phyloP scores from a whole-genome alignment of 2,888 invertebrate species.

The Crocallis elinguaria region DNA sequence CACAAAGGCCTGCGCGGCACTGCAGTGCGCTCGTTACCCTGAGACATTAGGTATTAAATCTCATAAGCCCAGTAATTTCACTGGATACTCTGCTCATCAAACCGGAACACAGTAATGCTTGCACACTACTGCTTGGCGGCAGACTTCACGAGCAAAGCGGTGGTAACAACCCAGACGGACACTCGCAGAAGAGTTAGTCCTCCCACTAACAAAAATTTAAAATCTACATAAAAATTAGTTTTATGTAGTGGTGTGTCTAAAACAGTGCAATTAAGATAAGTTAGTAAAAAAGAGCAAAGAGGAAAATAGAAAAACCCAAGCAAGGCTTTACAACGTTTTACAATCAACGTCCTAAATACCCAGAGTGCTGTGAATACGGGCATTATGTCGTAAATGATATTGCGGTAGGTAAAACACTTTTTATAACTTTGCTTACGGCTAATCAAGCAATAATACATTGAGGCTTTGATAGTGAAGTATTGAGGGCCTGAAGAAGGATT shows the following conservation, averaged over 20 bases:
- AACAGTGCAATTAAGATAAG: slow-evolving; percentile 8
- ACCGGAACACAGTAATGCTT: too few relatives aligned
- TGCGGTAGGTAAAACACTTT: slow-evolving; percentile 7
- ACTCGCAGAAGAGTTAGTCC: too few relatives aligned
- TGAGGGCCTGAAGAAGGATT: too few relatives aligned
- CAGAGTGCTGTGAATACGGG: slow-evolving; percentile 7
- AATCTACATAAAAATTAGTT: neutral
- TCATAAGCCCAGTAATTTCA: too few relatives aligned
- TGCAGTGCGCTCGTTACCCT: too few relatives aligned
- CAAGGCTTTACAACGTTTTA: slow-evolving; percentile 9
- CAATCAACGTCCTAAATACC: slow-evolving; percentile 16
- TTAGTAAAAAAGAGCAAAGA: slow-evolving; percentile 3
- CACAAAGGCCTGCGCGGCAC: too few relatives aligned
- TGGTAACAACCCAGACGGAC: too few relatives aligned
- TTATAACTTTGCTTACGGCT: neutral
- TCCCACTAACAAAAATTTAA: neutral
- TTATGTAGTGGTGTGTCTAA: neutral
- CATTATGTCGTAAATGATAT: slow-evolving; percentile 1
- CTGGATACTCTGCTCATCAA: too few relatives aligned
- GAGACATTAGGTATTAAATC: too few relatives aligned
- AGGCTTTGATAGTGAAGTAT: too few relatives aligned
- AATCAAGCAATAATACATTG: neutral
- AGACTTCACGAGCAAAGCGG: too few relatives aligned
- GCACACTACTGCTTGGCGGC: too few relatives aligned
- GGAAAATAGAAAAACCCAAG: slow-evolving; percentile 6